Conservation (phyloP, 2,797 vertebrate genomes). For the Pygocentrus nattereri region DNA sequence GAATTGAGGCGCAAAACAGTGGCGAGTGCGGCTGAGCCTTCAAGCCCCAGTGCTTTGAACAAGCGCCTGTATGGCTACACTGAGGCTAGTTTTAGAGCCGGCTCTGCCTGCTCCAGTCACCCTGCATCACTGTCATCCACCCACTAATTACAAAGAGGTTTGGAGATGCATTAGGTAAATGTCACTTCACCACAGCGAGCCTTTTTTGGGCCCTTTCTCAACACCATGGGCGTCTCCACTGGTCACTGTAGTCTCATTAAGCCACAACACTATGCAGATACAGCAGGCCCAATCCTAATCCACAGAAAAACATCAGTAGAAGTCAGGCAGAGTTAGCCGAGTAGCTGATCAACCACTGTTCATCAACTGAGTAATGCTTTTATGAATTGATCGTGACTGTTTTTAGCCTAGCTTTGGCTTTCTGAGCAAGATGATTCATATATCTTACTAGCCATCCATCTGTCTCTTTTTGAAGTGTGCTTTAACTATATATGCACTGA, state of each 20-base stretch:
- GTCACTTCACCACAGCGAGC: conserved; percentile 82
- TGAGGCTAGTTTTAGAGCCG: conserved; percentile 73
- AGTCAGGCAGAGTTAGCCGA: background rate
- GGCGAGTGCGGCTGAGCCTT: conserved; percentile 49
- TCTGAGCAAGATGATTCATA: too few species aligned
- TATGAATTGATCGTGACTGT: background rate
- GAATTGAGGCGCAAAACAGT: conserved; percentile 58
- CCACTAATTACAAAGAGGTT: conserved; percentile 90
- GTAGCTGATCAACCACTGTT: background rate
- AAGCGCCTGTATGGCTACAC: conserved; percentile 65
- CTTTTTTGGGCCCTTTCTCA: conserved; percentile 33
- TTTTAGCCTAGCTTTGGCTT: background rate
- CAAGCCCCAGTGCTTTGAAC: conserved; percentile 46
- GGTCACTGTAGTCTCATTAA: conserved; percentile 40
- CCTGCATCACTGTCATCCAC: conserved; percentile 88
- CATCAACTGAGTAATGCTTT: background rate
- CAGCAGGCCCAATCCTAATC: background rate
- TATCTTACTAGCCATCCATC: too few species aligned
- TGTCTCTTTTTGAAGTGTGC: too few species aligned
- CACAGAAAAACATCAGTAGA: background rate
- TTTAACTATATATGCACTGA: too few species aligned
- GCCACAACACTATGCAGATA: background rate
- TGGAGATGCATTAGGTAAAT: conserved; percentile 93
- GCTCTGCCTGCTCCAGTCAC: conserved; percentile 79
- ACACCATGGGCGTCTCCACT: conserved; percentile 46